Conservation (phyloP, 2,888 invertebrate genomes). For the Phorcus lineatus region DNA sequence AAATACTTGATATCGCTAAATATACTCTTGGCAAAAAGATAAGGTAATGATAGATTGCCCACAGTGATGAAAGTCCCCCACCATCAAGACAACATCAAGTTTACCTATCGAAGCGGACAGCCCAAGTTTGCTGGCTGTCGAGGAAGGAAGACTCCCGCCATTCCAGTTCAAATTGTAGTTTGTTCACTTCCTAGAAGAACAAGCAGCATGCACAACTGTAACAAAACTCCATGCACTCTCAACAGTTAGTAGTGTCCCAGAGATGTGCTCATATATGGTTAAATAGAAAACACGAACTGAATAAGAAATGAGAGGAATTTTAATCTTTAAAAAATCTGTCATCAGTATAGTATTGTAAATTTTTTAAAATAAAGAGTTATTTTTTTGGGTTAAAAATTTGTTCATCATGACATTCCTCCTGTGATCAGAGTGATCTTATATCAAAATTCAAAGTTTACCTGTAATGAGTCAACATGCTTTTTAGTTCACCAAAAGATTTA, state of each 20-base stretch:
- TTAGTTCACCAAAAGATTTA: too few relatives aligned
- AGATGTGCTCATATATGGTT: background rate
- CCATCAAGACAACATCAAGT: background rate
- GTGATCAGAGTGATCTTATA: too few relatives aligned
- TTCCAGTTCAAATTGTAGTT: slow-evolving; percentile 69
- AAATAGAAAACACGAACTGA: background rate
- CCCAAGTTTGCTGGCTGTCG: slow-evolving; percentile 70
- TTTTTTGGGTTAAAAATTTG: too few relatives aligned
- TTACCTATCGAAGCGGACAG: slow-evolving; percentile 69
- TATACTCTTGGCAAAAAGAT: too few relatives aligned
- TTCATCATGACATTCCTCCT: too few relatives aligned
- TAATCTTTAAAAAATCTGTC: too few relatives aligned
- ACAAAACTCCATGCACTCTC: slow-evolving; percentile 2
- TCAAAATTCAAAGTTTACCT: too few relatives aligned
- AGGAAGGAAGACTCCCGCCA: slow-evolving; percentile 60
- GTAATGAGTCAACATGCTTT: too few relatives aligned
- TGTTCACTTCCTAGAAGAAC: slow-evolving; percentile 66
- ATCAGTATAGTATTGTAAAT: too few relatives aligned
- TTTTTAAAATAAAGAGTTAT: too few relatives aligned
- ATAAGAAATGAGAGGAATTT: too few relatives aligned
- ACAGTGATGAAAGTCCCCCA: background rate
- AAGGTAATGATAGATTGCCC: background rate
- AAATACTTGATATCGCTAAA: too few relatives aligned
- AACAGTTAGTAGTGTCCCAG: background rate
- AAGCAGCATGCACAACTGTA: slow-evolving; percentile 32